Conservation (phyloP, 2,888 invertebrate genomes). For the Sarcophaga subvicina region DNA sequence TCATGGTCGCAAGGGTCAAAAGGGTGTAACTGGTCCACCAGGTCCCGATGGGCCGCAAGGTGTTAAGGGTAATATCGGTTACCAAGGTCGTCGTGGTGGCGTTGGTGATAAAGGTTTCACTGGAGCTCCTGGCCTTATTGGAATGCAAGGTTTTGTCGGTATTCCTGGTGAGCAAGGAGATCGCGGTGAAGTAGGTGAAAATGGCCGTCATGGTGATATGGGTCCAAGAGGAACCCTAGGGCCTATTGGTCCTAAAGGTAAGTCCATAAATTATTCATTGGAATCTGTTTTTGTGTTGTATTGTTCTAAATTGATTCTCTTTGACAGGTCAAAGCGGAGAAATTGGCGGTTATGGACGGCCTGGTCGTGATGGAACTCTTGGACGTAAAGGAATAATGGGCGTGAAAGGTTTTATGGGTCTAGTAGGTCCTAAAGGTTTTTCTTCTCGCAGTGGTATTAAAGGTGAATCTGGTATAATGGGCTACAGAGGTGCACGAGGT, state of each 20-base stretch:
- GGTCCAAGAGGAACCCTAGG: slow-evolving; percentile 81
- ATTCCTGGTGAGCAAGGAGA: slow-evolving; percentile 81
- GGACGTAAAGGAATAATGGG: slow-evolving; percentile 79
- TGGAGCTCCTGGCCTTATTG: slow-evolving; percentile 74
- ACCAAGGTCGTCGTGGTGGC: slow-evolving; percentile 82
- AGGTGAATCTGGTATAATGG: slow-evolving; percentile 84
- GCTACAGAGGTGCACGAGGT: slow-evolving; percentile 82
- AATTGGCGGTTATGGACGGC: slow-evolving; percentile 75
- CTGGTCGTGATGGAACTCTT: slow-evolving; percentile 73
- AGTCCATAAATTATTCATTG: background rate
- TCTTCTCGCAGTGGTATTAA: slow-evolving; percentile 85
- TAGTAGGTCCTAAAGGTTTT: slow-evolving; percentile 83
- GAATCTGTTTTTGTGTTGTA: background rate
- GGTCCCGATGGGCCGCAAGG: slow-evolving; percentile 79
- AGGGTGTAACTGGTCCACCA: slow-evolving; percentile 81
- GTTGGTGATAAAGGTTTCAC: slow-evolving; percentile 81
- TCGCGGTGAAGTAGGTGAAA: slow-evolving; percentile 84
- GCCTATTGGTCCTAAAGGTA: slow-evolving; percentile 78
- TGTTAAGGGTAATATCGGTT: slow-evolving; percentile 82
- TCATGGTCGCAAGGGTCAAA: slow-evolving; percentile 80
- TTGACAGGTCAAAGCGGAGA: slow-evolving; percentile 75
- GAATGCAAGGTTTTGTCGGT: slow-evolving; percentile 75
- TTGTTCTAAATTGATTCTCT: slow-evolving; percentile 1
- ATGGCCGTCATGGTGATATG: slow-evolving; percentile 78
- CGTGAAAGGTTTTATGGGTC: slow-evolving; percentile 74